Evolutionary conservation across 1,140 invertebrate genomes (phyloP), one percentile per base, ranked within the genome.

Genomic region (Drosophila paulistorum): DNA sequence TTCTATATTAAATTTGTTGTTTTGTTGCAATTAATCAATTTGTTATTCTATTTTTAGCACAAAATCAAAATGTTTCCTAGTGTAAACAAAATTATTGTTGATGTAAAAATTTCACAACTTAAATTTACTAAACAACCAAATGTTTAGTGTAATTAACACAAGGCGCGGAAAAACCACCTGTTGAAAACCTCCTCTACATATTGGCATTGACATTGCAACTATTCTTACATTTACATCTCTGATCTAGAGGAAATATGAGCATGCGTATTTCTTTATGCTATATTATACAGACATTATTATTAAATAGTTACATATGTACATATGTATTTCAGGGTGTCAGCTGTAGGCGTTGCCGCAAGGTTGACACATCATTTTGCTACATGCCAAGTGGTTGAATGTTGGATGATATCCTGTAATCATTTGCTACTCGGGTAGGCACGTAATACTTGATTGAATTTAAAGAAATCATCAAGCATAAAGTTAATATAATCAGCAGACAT

Each of bases 361-460:
- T 77, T 10, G 9, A 48, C 11, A 17, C 61, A 20, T 37, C 23
- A 41, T 71, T 66, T 77, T 77, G 62, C 61, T 69, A 60, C 30
- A 60, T 61, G 74, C 62, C 74, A 77, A 78, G 75, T 78, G 74
- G 75, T 37, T 37, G 35, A 37, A 37, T 37, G 35, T 78, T 72
- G 68, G 68, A 30, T 62, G 75, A 77, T 64, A 70, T 68, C 42
- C 45, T 51, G 10, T 51, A 23, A 23, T 51, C 17, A 20, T 23
- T 23, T 23, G 9, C 10, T 23, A 51, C 9, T 1, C 7, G 45
- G 45, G 45, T 39, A 39, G 10, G 3, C 9, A 9, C 9, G 4
- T 26, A 26, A 0, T 26, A 35, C 4, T 35, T 35, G 35, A 35
- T 9, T 35, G 1, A 35, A 35, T 35, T 35, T 9, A 35, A 35